A percentile compares a stretch with the other conserved stretches of the same genome.
Evolutionary conservation across 2,113 vertebrate genomes (phyloP).

Genomic region (Podarcis cretensis): DNA sequence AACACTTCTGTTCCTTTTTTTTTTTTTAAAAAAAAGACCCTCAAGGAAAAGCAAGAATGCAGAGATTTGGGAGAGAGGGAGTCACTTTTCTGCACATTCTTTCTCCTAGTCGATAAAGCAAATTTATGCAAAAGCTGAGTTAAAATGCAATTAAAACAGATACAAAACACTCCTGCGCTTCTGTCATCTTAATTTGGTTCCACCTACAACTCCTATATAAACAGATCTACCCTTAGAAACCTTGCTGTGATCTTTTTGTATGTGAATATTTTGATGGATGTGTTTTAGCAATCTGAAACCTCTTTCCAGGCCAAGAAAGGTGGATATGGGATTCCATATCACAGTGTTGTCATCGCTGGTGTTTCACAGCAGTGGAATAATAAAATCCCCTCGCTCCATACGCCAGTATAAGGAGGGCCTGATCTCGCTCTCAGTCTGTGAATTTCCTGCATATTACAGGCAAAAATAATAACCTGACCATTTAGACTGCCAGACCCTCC

Average conservation of each 20-base stretch:
- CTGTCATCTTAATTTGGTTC: not conserved
- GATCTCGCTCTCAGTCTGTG: not conserved
- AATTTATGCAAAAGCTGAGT: not conserved
- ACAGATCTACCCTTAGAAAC: not conserved
- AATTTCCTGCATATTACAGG: not conserved
- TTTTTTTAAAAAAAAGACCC: not conserved
- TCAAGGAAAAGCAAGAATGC: conserved; percentile 34
- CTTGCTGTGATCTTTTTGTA: not conserved
- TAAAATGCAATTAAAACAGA: not conserved
- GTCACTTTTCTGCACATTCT: not conserved
- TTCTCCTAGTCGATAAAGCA: not conserved
- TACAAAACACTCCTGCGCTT: not conserved
- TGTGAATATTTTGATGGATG: not conserved
- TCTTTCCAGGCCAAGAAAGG: not conserved
- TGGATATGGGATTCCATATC: too few species aligned
- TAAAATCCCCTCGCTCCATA: not conserved
- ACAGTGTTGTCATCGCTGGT: not conserved
- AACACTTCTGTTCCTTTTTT: conserved; percentile 32
- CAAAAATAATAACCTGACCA: not conserved
- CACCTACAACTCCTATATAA: not conserved
- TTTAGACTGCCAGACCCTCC: not conserved
- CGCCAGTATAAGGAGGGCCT: not conserved
- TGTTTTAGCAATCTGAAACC: not conserved
- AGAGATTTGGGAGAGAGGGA: conserved; percentile 22
- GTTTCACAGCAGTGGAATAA: not conserved